These are phyloP conservation scores for Thamnaconus septentrionalis DNA, from an alignment of 2,113 vertebrate species.

Conservation along the genomic window DNA sequence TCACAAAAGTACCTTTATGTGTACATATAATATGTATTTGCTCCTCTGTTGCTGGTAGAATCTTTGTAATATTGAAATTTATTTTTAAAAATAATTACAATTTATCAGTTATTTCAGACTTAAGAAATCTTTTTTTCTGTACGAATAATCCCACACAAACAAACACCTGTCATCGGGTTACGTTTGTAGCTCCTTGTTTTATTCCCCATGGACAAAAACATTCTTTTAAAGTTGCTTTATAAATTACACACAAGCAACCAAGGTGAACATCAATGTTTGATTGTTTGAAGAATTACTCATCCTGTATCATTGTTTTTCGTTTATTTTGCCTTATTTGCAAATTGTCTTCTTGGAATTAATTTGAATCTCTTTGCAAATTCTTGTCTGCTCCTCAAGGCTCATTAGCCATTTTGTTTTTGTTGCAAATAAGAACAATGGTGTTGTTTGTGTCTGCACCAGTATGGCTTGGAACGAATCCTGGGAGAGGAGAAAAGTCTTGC, in stretches of 20 bases:
- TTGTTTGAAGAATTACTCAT: no score
- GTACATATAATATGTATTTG: not conserved
- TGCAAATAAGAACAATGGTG: no score
- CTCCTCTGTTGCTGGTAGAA: not conserved
- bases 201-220: not conserved
- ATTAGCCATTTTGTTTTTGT: no score
- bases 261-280: no score
- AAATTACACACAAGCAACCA: no score
- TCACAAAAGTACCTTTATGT: not conserved
- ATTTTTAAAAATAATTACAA: no score
- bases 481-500: conserved; percentile 90
- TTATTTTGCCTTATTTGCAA: conserved; percentile 4
- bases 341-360: conserved; percentile 3
- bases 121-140: no score
- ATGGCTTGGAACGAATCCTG: conserved; percentile 94
- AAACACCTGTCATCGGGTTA: no score
- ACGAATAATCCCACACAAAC: no score
- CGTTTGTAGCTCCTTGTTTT: not conserved
- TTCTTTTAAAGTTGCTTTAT: not conserved
- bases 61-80: no score
- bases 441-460: conserved; percentile 72
- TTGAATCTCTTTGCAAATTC: not conserved
- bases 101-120: no score
- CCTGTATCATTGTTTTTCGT: not conserved
- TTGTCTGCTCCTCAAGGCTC: no score